phyloP scores from a whole-genome alignment of 2,113 vertebrate genomes.

The Phalacrocorax pelagicus region DNA sequence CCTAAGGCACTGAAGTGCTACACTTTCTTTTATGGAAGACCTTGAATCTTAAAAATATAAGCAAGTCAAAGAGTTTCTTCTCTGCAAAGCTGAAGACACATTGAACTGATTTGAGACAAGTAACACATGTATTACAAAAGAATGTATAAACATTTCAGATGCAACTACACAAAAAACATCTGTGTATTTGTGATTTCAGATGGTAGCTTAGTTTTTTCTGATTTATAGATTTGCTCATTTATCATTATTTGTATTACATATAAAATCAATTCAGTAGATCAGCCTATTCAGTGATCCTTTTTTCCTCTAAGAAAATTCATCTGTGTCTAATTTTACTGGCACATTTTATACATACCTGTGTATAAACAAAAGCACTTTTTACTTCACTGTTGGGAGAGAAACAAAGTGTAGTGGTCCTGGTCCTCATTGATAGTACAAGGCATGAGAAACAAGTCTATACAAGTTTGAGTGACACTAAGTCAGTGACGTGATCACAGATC shows the following conservation, averaged over 20 bases:
- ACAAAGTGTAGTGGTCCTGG: not conserved
- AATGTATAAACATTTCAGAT: not conserved
- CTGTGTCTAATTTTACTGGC: not conserved
- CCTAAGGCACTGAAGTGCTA: slow-evolving; percentile 45
- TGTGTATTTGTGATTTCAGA: not conserved
- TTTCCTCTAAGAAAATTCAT: not conserved
- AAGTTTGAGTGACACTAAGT: not conserved
- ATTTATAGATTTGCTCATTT: not conserved
- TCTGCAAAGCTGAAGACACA: slow-evolving; percentile 12
- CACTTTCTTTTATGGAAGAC: slow-evolving; percentile 26
- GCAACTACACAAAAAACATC: not conserved
- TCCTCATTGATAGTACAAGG: not conserved
- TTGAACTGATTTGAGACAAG: slow-evolving; percentile 16
- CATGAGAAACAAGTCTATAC: not conserved
- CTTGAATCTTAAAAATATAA: slow-evolving; percentile 54
- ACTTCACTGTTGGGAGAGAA: not conserved
- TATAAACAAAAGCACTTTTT: not conserved
- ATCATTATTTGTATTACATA: not conserved
- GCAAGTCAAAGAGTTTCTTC: slow-evolving; percentile 41
- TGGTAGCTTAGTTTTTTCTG: not conserved
- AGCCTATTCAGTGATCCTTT: not conserved
- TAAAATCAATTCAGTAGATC: not conserved
- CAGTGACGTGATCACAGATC: not conserved
- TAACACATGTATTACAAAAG: not conserved
- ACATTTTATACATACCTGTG: not conserved